phyloP scores from a whole-genome alignment of 35 echinoderm and acorn worm genomes.

The Apostichopus parvimensis region DNA sequence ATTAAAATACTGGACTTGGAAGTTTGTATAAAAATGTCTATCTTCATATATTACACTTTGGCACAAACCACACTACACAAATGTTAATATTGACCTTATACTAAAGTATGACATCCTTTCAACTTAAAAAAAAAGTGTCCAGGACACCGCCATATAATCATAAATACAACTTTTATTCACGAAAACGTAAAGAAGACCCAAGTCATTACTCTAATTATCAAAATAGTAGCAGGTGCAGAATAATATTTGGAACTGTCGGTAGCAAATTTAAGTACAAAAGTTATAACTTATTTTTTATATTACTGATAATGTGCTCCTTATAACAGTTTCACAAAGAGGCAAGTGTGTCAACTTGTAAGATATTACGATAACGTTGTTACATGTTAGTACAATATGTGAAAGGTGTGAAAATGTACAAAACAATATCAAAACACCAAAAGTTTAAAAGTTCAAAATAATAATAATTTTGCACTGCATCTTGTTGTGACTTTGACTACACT shows the following conservation, averaged over 20 bases:
- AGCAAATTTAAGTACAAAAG: slow-evolving; percentile 42
- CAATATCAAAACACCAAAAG: slow-evolving; percentile 55
- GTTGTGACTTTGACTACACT: neutral
- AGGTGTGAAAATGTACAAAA: slow-evolving; percentile 53
- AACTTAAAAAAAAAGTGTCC: neutral
- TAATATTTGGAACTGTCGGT: slow-evolving; percentile 13
- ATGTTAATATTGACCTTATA: slow-evolving; percentile 1
- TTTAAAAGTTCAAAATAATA: slow-evolving; percentile 11
- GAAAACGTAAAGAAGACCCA: neutral
- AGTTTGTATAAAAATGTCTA: neutral
- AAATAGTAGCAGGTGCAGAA: neutral
- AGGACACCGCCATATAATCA: neutral
- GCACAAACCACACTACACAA: slow-evolving; percentile 17
- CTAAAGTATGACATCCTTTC: neutral
- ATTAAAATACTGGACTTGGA: too few relatives aligned
- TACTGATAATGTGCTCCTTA: slow-evolving; percentile 7
- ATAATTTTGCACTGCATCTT: slow-evolving; percentile 18
- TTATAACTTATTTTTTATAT: slow-evolving; percentile 26
- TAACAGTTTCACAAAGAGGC: slow-evolving; percentile 24
- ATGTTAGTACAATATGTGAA: slow-evolving; percentile 40
- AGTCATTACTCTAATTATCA: neutral
- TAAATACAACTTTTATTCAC: neutral
- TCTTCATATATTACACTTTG: slow-evolving; percentile 39
- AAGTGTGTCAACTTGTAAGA: neutral
- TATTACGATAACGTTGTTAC: slow-evolving; percentile 12